Conservation (phyloP, 2,797 vertebrate genomes). For the Chrysocyon brachyurus region DNA sequence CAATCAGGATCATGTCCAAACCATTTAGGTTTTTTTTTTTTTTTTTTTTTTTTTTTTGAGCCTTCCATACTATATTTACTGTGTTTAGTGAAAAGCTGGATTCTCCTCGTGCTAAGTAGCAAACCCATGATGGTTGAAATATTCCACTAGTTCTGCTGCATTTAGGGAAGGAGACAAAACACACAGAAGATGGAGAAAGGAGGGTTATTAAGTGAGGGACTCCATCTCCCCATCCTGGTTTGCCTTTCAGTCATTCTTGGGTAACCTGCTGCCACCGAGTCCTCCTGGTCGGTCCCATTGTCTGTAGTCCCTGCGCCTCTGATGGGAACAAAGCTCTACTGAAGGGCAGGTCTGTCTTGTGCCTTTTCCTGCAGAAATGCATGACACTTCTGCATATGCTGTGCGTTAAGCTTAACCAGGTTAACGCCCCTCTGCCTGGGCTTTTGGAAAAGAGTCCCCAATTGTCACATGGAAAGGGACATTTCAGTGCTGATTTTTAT, state of each 20-base stretch:
- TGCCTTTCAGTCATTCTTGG: conserved; percentile 73
- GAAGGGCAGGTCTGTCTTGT: conserved; percentile 81
- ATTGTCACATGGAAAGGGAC: conserved; percentile 91
- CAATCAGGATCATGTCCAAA: conserved; percentile 89
- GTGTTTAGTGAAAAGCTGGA: conserved; percentile 86
- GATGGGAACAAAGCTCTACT: conserved; percentile 70
- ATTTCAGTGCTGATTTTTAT: conserved; percentile 91
- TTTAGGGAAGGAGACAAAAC: conserved; percentile 84
- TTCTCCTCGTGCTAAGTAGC: conserved; percentile 85
- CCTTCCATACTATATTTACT: conserved; percentile 86
- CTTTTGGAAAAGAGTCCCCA: conserved; percentile 88
- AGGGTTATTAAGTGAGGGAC: conserved; percentile 75
- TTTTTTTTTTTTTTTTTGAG: conserved; percentile 87
- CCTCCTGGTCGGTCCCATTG: not conserved
- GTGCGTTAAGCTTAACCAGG: conserved; percentile 87
- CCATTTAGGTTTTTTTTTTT: conserved; percentile 84
- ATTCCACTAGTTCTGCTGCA: conserved; percentile 64
- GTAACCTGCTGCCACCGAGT: not conserved
- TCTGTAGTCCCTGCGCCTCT: not conserved
- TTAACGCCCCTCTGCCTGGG: conserved; percentile 88
- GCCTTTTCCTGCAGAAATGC: conserved; percentile 68
- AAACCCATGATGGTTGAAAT: conserved; percentile 82
- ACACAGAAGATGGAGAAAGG: conserved; percentile 83
- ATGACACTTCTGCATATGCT: conserved; percentile 86
- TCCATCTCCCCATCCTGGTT: conserved; percentile 73